Evolutionary conservation across 2,888 invertebrate genomes (phyloP).

Genomic region (Stenotaenia linearis): DNA sequence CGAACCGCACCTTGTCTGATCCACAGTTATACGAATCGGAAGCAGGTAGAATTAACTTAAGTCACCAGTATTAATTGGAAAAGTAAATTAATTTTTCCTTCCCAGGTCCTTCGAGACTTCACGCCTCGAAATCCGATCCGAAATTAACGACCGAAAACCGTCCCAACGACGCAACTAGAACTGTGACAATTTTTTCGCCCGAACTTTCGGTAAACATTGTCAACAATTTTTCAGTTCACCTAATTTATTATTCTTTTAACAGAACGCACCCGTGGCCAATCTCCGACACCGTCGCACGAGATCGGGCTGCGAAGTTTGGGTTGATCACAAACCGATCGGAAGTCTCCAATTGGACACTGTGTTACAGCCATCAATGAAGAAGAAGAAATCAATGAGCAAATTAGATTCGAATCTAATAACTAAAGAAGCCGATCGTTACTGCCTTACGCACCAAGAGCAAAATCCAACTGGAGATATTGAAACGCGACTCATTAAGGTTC

Average conservation of each 20-base stretch:
- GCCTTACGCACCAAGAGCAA: constrained; percentile 84
- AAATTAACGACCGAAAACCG: constrained; percentile 36
- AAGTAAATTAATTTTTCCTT: neutral
- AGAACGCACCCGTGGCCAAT: constrained; percentile 65
- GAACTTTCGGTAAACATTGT: neutral
- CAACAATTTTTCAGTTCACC: neutral
- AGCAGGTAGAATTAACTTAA: neutral
- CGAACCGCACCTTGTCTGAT: neutral
- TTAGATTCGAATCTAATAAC: constrained; percentile 63
- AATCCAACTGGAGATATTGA: constrained; percentile 89
- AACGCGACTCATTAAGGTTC: constrained; percentile 74
- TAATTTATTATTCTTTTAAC: constrained; percentile 35
- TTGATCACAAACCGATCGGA: constrained; percentile 76
- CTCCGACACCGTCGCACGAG: constrained; percentile 71
- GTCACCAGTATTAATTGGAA: neutral
- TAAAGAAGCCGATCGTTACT: constrained; percentile 69
- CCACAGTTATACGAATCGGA: neutral
- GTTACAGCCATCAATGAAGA: constrained; percentile 70
- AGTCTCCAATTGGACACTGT: constrained; percentile 78
- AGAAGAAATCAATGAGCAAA: constrained; percentile 76
- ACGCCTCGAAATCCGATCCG: constrained; percentile 27
- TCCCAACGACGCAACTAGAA: neutral
- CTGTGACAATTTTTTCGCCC: no score
- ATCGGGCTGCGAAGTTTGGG: constrained; percentile 72
- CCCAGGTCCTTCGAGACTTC: neutral